These are phyloP conservation scores for Lagopus leucura DNA, from an alignment of 2,113 vertebrate species.

Conservation along the genomic window DNA sequence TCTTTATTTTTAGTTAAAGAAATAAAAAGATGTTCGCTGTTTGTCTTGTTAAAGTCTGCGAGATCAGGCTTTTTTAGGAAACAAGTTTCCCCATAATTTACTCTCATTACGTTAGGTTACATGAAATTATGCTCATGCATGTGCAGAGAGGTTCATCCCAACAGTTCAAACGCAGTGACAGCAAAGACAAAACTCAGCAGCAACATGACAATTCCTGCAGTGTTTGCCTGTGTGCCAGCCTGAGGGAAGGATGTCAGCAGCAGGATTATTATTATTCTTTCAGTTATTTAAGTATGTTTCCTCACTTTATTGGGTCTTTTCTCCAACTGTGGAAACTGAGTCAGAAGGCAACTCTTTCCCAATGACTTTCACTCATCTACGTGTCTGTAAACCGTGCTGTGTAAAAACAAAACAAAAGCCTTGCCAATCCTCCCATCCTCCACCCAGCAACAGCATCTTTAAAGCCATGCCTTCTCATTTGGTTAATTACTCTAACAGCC, in stretches of 20 bases:
- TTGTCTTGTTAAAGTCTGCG: constrained; percentile 33
- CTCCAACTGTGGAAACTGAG: neutral
- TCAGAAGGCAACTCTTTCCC: neutral
- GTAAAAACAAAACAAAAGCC: constrained; percentile 3
- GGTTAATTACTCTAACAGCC: constrained; percentile 55
- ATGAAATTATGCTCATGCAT: neutral
- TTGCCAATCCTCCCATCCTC: neutral
- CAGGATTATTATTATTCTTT: neutral
- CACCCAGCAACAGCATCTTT: neutral
- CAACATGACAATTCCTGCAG: neutral
- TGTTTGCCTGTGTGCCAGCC: neutral
- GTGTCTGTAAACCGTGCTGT: neutral
- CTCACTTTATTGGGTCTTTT: neutral
- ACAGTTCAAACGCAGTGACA: neutral
- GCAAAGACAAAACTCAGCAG: neutral
- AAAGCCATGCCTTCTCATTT: neutral
- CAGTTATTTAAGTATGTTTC: neutral
- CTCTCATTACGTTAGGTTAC: neutral
- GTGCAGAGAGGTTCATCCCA: neutral
- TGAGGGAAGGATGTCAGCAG: neutral
- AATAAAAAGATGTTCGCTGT: neutral
- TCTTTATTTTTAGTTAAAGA: no score
- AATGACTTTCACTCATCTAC: neutral
- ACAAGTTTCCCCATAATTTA: neutral
- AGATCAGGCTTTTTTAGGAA: constrained; percentile 40